Evolutionary conservation across 1,140 invertebrate species (phyloP), one percentile per base, ranked within the genome.

Genomic region (Stegodyphus mimosarum): DNA sequence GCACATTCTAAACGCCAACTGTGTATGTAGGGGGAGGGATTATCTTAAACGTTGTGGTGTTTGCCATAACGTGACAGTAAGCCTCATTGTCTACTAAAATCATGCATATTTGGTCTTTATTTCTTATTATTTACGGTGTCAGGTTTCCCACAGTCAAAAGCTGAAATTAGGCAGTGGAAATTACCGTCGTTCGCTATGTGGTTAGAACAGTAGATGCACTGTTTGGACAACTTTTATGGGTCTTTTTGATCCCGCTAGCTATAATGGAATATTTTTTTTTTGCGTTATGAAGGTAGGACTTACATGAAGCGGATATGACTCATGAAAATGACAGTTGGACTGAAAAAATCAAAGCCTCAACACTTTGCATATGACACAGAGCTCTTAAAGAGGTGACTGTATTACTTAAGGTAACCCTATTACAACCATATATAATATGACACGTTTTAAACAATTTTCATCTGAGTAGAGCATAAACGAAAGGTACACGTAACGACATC

Each of bases 41-140:
- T 49, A 49, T 60, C 71, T 83, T 83, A 83, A 83, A 83, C 66
- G 80, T 83, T 83, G 80, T 71, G 66, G 74, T 74, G 80, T 48
- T 64, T 83, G 70, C 66, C 80, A 74, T 83, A 66, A 66, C 80
- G 80, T 83, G 80, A 83, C 80, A 74, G 71, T 60, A 51, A n/a
- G 71, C 67, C 80, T 71, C 66, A 83, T 83, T 83, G 80, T 83
- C 80, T 83, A 64, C 55, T 60, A 52, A 83, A 83, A 83, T 83
- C 74, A 83, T 83, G 80, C 80, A 83, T 73, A 83, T 83, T 83
- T 81, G 72, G 55, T 33, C 60, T 83, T 74, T 83, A 83, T 83
- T 83, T 83, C 80, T 53, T n/a, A 17, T 83, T 83, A 83, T 83
- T 83, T 83, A 83, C 53, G 80, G 80, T 83, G 80, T 64, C 80